phyloP scores from a whole-genome alignment of 1,140 invertebrate genomes.

The Drosophila aff. region DNA sequence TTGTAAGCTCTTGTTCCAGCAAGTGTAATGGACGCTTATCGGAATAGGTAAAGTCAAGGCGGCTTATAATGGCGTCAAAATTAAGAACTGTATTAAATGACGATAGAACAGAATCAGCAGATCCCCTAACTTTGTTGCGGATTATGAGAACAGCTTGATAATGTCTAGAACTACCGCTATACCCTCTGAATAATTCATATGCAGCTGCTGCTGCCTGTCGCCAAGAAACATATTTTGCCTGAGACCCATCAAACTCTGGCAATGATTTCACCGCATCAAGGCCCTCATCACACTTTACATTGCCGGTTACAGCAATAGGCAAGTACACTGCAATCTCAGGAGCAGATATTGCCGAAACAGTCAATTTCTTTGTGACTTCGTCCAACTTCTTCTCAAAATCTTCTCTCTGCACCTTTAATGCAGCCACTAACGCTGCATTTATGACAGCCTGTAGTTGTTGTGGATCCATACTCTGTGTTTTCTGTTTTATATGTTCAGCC shows the following conservation, averaged over 20 bases:
- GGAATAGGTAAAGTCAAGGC: background rate
- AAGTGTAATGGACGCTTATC: constrained; percentile 28
- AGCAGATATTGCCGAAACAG: background rate
- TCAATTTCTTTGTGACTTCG: background rate
- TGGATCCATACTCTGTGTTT: background rate
- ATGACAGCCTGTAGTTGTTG: background rate
- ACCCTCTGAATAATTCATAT: background rate
- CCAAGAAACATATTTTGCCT: constrained; percentile 42
- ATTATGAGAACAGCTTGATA: constrained; percentile 46
- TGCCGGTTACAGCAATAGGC: constrained; percentile 4
- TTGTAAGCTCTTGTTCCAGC: constrained; percentile 33
- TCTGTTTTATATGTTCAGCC: background rate
- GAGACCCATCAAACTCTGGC: constrained; percentile 16
- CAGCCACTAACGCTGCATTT: background rate
- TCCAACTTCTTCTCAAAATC: background rate
- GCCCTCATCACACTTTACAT: background rate
- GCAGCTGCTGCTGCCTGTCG: constrained; percentile 32
- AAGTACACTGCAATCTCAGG: constrained; percentile 2
- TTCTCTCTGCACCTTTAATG: background rate
- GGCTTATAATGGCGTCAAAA: constrained; percentile 17
- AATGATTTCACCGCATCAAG: constrained; percentile 16
- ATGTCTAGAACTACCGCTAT: constrained; percentile 22
- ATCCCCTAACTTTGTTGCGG: constrained; percentile 37
- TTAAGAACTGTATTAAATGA: constrained; percentile 44
- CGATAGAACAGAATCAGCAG: constrained; percentile 32